Conservation (phyloP, 1,140 invertebrate species). For the Leucophenga varia region DNA sequence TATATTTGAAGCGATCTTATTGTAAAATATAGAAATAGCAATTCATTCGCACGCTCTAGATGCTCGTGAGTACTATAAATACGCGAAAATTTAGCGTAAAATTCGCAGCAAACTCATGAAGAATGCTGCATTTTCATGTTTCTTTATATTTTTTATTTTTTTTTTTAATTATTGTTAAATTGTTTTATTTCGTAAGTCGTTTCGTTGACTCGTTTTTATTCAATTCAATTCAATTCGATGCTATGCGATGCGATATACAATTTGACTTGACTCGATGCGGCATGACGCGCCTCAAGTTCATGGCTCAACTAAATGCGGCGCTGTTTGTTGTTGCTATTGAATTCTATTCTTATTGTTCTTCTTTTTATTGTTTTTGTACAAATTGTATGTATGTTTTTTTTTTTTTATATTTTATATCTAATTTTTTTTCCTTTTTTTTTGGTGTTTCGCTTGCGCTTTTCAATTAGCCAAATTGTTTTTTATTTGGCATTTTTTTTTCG, state of each 20-base stretch:
- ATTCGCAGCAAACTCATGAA: too few relatives aligned
- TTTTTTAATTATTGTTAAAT: conserved; percentile 44
- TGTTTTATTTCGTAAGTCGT: conserved; percentile 43
- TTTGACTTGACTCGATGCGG: too few relatives aligned
- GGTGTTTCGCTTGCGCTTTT: conserved; percentile 28
- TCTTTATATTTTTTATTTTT: conserved; percentile 12
- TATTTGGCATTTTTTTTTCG: conserved; percentile 17
- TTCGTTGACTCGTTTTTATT: too few relatives aligned
- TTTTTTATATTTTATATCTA: conserved; percentile 14
- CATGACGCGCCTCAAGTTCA: conserved; percentile 44
- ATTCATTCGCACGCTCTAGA: too few relatives aligned
- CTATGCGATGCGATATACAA: too few relatives aligned
- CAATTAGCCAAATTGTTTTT: conserved; percentile 43
- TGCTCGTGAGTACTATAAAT: conserved; percentile 3
- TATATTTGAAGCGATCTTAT: too few relatives aligned
- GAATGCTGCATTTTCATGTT: conserved; percentile 22
- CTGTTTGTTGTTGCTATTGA: conserved; percentile 15
- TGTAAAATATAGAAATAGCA: too few relatives aligned
- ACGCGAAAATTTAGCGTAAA: conserved; percentile 26
- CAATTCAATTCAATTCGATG: too few relatives aligned
- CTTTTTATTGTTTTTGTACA: too few relatives aligned
- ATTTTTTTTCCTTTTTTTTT: conserved; percentile 5
- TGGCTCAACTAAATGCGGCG: conserved; percentile 32
- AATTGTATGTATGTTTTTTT: too few relatives aligned
- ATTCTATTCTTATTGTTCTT: too few relatives aligned